Conservation (phyloP, 2,797 vertebrate species). For the Calcarius lapponicus region DNA sequence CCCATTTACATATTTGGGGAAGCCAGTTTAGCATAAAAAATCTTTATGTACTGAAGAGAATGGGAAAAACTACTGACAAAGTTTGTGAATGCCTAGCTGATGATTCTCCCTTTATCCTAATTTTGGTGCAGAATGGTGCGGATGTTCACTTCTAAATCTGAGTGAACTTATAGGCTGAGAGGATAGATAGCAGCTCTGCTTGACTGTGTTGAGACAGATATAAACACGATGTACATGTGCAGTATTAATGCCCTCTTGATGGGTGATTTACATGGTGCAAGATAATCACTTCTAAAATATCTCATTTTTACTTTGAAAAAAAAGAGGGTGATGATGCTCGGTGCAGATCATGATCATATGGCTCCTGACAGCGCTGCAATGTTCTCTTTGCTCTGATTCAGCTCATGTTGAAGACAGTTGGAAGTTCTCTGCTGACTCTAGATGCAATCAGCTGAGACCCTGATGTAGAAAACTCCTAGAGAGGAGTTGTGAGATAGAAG, state of each 20-base stretch:
- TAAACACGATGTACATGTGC: conserved; percentile 52
- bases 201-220: conserved; percentile 49
- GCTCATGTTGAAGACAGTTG: background rate
- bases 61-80: background rate
- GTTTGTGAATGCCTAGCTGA: background rate
- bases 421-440: background rate
- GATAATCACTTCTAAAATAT: conserved; percentile 59
- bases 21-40: background rate
- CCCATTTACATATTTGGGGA: background rate
- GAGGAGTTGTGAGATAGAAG: background rate
- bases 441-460: background rate
- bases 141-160: background rate
- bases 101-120: background rate
- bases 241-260: background rate
- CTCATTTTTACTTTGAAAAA: conserved; percentile 32
- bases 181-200: background rate
- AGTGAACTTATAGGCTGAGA: background rate
- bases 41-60: background rate
- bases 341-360: background rate
- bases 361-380: background rate
- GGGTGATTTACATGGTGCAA: conserved; percentile 4
- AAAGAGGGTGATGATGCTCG: background rate
- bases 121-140: background rate
- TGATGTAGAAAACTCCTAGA: background rate
- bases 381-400: background rate